Evolutionary conservation across 2,888 invertebrate genomes (phyloP).

Genomic region (Ophion ellenae): DNA sequence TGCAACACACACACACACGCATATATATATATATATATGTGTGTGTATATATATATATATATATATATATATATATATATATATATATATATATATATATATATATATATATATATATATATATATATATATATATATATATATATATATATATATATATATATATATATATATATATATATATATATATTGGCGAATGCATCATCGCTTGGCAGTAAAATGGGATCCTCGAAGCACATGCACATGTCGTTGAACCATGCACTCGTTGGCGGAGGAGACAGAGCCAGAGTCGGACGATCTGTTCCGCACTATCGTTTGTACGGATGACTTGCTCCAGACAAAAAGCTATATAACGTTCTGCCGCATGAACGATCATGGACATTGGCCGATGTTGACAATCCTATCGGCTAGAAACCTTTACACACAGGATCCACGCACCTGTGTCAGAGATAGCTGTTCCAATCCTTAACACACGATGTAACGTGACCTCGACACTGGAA

Average conservation of each 20-base stretch:
- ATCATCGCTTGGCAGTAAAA: conserved; percentile 14
- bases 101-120: neutral
- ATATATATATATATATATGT: too few species aligned
- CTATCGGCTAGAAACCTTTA: conserved; percentile 63
- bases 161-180: neutral
- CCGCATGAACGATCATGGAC: conserved; percentile 63
- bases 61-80: neutral
- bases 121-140: neutral
- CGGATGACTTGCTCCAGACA: conserved; percentile 70
- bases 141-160: neutral
- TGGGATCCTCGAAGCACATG: conserved; percentile 32
- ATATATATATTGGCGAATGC: conserved; percentile 11
- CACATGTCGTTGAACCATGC: conserved; percentile 55
- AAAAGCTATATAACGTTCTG: conserved; percentile 63
- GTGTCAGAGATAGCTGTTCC: conserved; percentile 51
- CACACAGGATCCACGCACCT: conserved; percentile 57
- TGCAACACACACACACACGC: too few species aligned
- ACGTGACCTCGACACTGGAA: conserved; percentile 19
- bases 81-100: neutral
- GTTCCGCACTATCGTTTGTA: conserved; percentile 62
- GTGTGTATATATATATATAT: too few species aligned
- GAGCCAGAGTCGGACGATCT: conserved; percentile 55
- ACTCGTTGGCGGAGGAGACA: conserved; percentile 20
- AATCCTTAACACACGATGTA: conserved; percentile 42
- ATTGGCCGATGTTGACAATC: conserved; percentile 65